Evolutionary conservation across 1,140 invertebrate genomes (phyloP).

Genomic region (Drosophila leontia): DNA sequence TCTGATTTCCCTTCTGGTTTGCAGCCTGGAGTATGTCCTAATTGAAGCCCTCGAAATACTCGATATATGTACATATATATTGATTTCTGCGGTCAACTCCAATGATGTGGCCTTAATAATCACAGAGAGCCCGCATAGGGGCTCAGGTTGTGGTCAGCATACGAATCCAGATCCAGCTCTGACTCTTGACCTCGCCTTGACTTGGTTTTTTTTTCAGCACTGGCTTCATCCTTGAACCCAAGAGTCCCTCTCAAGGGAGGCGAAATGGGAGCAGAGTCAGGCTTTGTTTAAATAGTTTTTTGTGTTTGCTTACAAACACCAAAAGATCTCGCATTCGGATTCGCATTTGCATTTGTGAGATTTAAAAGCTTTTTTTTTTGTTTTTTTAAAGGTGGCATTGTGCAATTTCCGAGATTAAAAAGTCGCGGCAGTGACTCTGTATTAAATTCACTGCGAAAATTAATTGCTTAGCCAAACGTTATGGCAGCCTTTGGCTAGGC

Average conservation of each 20-base stretch:
- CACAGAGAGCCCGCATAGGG: not conserved
- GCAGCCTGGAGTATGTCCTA: conserved; percentile 18
- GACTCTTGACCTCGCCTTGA: conserved; percentile 69
- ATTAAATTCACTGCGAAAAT: conserved; percentile 56
- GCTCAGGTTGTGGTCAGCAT: conserved; percentile 13
- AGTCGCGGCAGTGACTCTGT: conserved; percentile 37
- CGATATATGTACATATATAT: conserved; percentile 9
- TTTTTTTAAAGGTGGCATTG: conserved; percentile 39
- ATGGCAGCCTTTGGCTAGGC: not conserved
- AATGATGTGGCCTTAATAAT: conserved; percentile 17
- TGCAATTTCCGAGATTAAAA: conserved; percentile 69
- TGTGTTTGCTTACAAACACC: conserved; percentile 7
- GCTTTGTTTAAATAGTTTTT: conserved; percentile 65
- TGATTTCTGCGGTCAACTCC: conserved; percentile 32
- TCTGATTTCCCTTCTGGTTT: not conserved
- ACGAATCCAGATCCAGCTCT: not conserved
- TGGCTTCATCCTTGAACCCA: conserved; percentile 64
- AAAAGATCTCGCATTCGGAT: conserved; percentile 35
- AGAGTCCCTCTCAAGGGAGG: not conserved
- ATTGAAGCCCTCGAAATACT: conserved; percentile 27
- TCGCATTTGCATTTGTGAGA: conserved; percentile 33
- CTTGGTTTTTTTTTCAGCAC: conserved; percentile 46
- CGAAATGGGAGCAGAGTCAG: conserved; percentile 22
- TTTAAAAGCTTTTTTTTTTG: conserved; percentile 7
- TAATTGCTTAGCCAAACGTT: conserved; percentile 44